Evolutionary conservation across 2,113 vertebrate genomes (phyloP).

Genomic region (Erinaceus europaeus): DNA sequence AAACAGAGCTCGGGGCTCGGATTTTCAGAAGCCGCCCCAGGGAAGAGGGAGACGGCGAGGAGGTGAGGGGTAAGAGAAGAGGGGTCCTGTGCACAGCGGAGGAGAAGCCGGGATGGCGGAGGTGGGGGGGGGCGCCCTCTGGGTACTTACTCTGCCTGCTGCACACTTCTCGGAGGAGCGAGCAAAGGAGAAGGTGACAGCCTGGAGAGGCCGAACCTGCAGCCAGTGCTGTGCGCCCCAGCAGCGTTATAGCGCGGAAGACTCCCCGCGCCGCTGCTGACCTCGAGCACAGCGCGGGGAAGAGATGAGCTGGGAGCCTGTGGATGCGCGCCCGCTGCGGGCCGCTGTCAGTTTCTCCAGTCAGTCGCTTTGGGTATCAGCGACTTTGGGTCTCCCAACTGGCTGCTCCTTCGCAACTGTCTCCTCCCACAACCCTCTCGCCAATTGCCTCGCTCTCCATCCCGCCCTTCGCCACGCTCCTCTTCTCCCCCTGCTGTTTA

Average conservation of each 20-base stretch:
- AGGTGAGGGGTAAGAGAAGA: too few species aligned
- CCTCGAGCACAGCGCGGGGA: conserved; percentile 20
- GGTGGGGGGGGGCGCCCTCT: too few species aligned
- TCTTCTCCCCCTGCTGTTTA: conserved; percentile 14
- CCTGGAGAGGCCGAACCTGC: not conserved
- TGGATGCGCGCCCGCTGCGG: not conserved
- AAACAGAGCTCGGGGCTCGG: not conserved
- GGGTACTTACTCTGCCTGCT: too few species aligned
- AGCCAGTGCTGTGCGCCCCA: rapidly evolving
- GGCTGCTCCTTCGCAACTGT: not conserved
- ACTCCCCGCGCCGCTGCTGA: conserved; percentile 26
- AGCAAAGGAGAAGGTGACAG: not conserved
- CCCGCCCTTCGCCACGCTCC: not conserved
- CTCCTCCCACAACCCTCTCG: too few species aligned
- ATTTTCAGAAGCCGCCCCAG: not conserved
- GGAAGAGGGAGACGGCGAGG: too few species aligned
- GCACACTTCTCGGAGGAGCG: too few species aligned
- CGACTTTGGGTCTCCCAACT: not conserved
- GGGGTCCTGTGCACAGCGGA: too few species aligned
- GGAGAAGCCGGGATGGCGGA: too few species aligned
- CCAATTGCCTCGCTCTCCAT: not conserved
- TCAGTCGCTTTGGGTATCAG: not conserved
- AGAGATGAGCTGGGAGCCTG: not conserved
- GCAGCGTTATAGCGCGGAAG: not conserved
- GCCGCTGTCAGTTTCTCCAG: not conserved